Percentiles rank a stretch among this genome's conserved stretches.
Evolutionary conservation across 2,888 invertebrate species (phyloP).

Genomic region (Drosophila formosana): DNA sequence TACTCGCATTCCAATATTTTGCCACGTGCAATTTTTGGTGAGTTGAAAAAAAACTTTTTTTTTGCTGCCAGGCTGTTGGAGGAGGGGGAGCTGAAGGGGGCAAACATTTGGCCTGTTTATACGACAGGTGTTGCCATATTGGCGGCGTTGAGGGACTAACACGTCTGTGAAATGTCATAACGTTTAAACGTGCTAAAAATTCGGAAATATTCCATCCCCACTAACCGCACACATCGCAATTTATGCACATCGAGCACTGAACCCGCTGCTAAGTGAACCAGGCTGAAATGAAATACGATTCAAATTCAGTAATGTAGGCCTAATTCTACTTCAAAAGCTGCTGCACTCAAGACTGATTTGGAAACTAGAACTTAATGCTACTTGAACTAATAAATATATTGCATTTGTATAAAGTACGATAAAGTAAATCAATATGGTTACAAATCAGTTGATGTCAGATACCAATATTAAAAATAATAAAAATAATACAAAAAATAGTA

Average conservation of each 20-base stretch:
- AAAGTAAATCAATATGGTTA: background rate
- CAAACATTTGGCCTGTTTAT: conserved; percentile 57
- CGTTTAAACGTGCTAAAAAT: conserved; percentile 82
- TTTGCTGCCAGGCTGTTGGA: conserved; percentile 5
- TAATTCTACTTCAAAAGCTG: background rate
- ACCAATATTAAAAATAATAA: too few relatives aligned
- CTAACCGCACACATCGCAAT: conserved; percentile 15
- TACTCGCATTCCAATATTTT: conserved; percentile 31
- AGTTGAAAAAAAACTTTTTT: conserved; percentile 39
- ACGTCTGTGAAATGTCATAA: conserved; percentile 82
- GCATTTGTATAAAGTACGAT: background rate
- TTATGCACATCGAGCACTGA: conserved; percentile 20
- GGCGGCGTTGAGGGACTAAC: conserved; percentile 71
- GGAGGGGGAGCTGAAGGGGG: background rate
- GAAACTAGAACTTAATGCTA: background rate
- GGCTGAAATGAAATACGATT: conserved; percentile 14
- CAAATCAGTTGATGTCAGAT: too few relatives aligned
- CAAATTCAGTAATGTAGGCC: conserved; percentile 2
- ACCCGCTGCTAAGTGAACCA: conserved; percentile 23
- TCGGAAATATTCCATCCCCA: conserved; percentile 47
- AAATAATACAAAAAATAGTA: too few relatives aligned
- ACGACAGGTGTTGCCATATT: conserved; percentile 79
- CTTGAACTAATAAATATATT: background rate
- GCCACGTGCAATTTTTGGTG: conserved; percentile 59
- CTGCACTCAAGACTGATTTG: background rate